These are phyloP conservation scores for Mallotus villosus DNA, from an alignment of 2,797 vertebrate species.

Conservation along the genomic window DNA sequence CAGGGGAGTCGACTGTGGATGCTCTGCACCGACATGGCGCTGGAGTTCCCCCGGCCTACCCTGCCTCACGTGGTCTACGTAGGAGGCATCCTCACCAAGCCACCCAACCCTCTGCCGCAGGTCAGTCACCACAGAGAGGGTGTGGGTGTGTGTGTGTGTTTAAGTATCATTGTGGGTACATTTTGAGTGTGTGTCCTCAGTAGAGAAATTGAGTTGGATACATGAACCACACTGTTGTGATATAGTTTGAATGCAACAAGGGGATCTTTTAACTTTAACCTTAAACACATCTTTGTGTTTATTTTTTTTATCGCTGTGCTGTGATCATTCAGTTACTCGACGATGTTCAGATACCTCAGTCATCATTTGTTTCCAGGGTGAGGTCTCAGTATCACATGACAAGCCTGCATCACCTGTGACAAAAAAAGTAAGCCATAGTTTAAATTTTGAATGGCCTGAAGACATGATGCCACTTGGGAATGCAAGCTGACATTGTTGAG, in stretches of 20 bases:
- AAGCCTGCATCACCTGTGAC: background rate
- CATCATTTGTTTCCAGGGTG: background rate
- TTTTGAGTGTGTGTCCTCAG: background rate
- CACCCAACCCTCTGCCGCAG: slow-evolving; percentile 89
- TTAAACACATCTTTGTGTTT: too few species aligned
- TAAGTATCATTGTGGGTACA: background rate
- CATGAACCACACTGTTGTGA: slow-evolving; percentile 8
- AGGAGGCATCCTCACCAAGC: slow-evolving; percentile 94
- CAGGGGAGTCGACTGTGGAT: slow-evolving; percentile 96
- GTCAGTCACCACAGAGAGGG: slow-evolving; percentile 78
- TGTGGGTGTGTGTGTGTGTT: slow-evolving; percentile 63
- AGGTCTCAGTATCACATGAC: background rate
- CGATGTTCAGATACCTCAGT: too few species aligned
- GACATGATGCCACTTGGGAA: too few species aligned
- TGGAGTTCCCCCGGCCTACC: slow-evolving; percentile 96
- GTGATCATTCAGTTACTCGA: too few species aligned
- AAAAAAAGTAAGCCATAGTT: background rate
- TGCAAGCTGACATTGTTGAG: too few species aligned
- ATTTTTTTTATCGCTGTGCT: too few species aligned
- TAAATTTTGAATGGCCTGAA: background rate
- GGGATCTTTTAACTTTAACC: too few species aligned
- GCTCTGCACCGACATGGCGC: slow-evolving; percentile 95
- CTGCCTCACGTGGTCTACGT: slow-evolving; percentile 97
- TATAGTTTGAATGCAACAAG: slow-evolving; percentile 6
- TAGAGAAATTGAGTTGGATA: slow-evolving; percentile 36